phyloP scores from a whole-genome alignment of 1,140 invertebrate species.

The Phortica variegata region DNA sequence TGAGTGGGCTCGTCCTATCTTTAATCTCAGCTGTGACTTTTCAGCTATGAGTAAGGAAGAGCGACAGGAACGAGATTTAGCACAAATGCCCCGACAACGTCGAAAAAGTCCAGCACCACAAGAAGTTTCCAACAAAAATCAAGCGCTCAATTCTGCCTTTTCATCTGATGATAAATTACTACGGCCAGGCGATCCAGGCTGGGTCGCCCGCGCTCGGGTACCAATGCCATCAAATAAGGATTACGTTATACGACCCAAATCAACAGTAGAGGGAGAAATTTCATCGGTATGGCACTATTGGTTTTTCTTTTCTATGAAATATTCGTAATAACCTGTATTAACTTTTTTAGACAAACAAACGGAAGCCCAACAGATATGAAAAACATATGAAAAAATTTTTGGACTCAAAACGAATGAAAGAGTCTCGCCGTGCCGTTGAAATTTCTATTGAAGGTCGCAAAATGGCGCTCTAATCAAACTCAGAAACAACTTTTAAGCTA shows the following conservation, averaged over 20 bases:
- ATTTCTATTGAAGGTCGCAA: conserved; percentile 96
- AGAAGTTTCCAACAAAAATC: conserved; percentile 59
- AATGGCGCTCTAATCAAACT: conserved; percentile 76
- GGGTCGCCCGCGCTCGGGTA: conserved; percentile 91
- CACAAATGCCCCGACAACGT: conserved; percentile 77
- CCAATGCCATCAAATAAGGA: conserved; percentile 95
- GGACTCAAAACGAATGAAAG: conserved; percentile 79
- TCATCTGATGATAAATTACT: conserved; percentile 58
- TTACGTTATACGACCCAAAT: conserved; percentile 92
- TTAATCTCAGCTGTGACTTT: conserved; percentile 94
- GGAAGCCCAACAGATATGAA: conserved; percentile 83
- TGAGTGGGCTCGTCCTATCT: conserved; percentile 95
- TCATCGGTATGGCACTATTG: conserved; percentile 63
- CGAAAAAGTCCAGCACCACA: conserved; percentile 58
- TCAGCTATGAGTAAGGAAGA: conserved; percentile 85
- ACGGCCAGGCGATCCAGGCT: conserved; percentile 92
- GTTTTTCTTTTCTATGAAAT: background rate
- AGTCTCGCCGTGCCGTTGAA: conserved; percentile 78
- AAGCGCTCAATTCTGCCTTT: conserved; percentile 61
- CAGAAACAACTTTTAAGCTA: conserved; percentile 10
- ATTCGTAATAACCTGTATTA: background rate
- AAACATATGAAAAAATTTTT: conserved; percentile 88
- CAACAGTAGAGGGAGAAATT: conserved; percentile 84
- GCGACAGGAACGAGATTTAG: conserved; percentile 85
- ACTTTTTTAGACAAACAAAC: conserved; percentile 69